Evolutionary conservation across 2,888 invertebrate genomes (phyloP), one percentile per base, ranked within the genome.

Genomic region (Acanthoscelides obtectus): DNA sequence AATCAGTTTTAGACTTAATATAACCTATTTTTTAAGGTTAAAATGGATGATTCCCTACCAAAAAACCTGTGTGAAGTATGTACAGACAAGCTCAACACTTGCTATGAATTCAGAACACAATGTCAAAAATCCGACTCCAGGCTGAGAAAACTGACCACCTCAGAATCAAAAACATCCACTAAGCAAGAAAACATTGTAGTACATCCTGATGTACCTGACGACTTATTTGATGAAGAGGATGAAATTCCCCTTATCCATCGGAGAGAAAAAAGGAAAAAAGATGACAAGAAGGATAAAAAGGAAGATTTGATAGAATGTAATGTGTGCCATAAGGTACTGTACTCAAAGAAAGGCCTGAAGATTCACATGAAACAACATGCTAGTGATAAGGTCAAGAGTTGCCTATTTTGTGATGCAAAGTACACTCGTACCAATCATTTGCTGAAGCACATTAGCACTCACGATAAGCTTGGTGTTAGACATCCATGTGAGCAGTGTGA

Each of bases 101-200:
- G 85, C 2, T 86, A 83, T 75, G 81, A 84, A 72, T 86, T 86
- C 75, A 84, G 84, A 74, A 81, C 81, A 73, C 83, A 83, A 72
- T 85, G 84, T 77, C 84, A 86, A 77, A 84, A 83, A 76, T 82
- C 84, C n/a, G 85, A 86, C 75, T 75, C 75, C 63, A 78, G 82
- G 20, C 79, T 86, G 71, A 77, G 84, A 67, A 81, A 83, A 72
- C 76, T 82, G 68, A 78, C 6, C 20, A 25, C 79, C 20, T 19
- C 66, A 20, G 72, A 72, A 66, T 66, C 72, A 22, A 69, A 70
- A 22, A 69, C 64, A 8, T 27, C 64, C 20, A 64, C 74, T 66
- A 70, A 72, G 22, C 75, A 81, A 73, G 80, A 80, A 70, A 77
- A 77, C 70, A 82, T 83, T 63, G 73, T 80, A 22, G 76, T 82